Conservation (phyloP, 2,113 vertebrate species). For the Hepsetus odoe region DNA sequence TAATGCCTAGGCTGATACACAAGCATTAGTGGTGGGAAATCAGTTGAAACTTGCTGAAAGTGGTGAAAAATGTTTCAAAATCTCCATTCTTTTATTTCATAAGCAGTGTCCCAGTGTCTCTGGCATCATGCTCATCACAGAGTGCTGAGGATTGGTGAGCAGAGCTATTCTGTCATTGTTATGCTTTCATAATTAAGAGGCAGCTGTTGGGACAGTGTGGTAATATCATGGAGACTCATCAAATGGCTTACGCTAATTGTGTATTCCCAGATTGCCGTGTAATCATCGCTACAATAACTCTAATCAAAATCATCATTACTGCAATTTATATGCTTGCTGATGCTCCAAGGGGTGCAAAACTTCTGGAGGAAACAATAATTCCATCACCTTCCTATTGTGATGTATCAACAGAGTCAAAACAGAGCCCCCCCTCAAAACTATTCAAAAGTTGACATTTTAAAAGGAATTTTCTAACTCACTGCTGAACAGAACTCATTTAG, state of each 20-base stretch:
- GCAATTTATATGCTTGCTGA: constrained; percentile 49
- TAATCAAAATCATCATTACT: constrained; percentile 61
- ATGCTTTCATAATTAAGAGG: constrained; percentile 62
- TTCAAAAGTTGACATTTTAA: constrained; percentile 23
- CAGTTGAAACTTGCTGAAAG: background rate
- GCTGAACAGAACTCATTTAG: too few relatives aligned
- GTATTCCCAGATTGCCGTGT: constrained; percentile 63
- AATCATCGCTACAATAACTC: constrained; percentile 59
- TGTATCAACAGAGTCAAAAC: constrained; percentile 4
- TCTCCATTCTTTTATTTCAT: constrained; percentile 5
- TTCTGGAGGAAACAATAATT: constrained; percentile 25
- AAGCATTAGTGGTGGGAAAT: constrained; percentile 28
- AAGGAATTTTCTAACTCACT: too few relatives aligned
- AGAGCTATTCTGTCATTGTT: constrained; percentile 30
- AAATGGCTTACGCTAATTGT: constrained; percentile 62
- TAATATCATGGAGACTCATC: constrained; percentile 59
- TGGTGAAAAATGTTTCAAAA: constrained; percentile 6
- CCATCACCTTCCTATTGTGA: constrained; percentile 13
- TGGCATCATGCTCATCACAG: background rate
- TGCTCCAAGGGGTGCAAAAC: constrained; percentile 49
- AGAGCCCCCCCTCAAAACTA: background rate
- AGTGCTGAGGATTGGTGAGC: background rate
- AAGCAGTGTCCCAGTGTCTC: constrained; percentile 19
- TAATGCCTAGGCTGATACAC: constrained; percentile 65
- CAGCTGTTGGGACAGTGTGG: constrained; percentile 62